Evolutionary conservation across 2,888 invertebrate genomes (phyloP).

Genomic region (Metallyticus violacea): DNA sequence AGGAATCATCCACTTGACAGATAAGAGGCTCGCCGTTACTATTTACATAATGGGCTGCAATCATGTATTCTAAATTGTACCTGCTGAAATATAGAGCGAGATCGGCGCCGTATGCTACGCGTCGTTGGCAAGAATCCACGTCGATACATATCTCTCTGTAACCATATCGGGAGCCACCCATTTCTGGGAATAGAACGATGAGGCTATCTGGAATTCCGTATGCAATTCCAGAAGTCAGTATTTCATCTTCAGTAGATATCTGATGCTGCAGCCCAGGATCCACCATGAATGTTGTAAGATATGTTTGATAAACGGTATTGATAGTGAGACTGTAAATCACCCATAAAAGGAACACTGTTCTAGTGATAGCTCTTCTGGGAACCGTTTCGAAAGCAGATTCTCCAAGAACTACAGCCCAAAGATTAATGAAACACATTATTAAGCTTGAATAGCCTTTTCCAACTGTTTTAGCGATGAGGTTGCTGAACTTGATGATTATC

Average conservation of each 20-base stretch:
- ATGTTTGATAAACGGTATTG: slow-evolving; percentile 14
- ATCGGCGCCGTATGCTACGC: background rate
- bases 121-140: background rate
- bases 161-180: background rate
- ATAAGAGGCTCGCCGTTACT: background rate
- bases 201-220: background rate
- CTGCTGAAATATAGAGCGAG: background rate
- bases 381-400: background rate
- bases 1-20: background rate
- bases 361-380: background rate
- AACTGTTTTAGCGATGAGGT: background rate
- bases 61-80: background rate
- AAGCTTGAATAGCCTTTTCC: background rate
- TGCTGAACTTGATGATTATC: background rate
- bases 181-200: background rate
- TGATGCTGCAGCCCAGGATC: slow-evolving; percentile 12
- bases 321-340: background rate
- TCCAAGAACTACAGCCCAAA: background rate
- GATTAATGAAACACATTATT: background rate
- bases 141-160: background rate
- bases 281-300: background rate
- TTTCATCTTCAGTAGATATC: background rate
- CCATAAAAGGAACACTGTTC: background rate
- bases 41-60: background rate
- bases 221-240: background rate